Conservation (phyloP, 2,888 invertebrate genomes). For the Cheilosia grossa region DNA sequence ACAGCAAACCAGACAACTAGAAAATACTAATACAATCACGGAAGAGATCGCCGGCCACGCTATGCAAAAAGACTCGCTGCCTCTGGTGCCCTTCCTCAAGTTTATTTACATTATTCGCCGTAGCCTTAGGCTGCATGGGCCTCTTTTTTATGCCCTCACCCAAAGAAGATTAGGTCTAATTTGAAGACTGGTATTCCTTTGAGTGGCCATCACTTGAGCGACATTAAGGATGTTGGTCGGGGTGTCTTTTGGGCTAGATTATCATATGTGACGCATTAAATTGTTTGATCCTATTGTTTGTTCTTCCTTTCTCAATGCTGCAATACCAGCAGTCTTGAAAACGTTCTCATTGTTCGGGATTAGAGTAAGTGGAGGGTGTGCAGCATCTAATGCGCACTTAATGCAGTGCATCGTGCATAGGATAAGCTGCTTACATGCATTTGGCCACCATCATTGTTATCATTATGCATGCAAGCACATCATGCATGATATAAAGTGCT, state of each 20-base stretch:
- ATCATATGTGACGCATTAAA: slow-evolving; percentile 39
- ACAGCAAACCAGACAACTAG: slow-evolving; percentile 44
- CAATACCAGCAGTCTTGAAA: slow-evolving; percentile 17
- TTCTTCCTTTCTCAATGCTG: slow-evolving; percentile 8
- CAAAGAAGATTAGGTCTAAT: slow-evolving; percentile 51
- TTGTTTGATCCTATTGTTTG: slow-evolving; percentile 41
- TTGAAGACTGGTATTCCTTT: slow-evolving; percentile 41
- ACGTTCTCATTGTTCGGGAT: slow-evolving; percentile 17
- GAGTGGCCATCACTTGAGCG: slow-evolving; percentile 15
- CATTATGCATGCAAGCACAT: slow-evolving; percentile 56
- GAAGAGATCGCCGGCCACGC: slow-evolving; percentile 44
- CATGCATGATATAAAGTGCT: slow-evolving; percentile 32
- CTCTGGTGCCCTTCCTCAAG: slow-evolving; percentile 4
- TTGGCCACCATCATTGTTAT: slow-evolving; percentile 41
- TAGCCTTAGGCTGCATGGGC: background rate
- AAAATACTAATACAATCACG: slow-evolving; percentile 69
- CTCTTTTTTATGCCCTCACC: background rate
- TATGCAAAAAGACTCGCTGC: slow-evolving; percentile 40
- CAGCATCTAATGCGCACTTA: slow-evolving; percentile 14
- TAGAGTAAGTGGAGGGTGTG: background rate
- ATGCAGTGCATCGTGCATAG: slow-evolving; percentile 18
- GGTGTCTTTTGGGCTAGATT: slow-evolving; percentile 24
- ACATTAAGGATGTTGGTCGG: slow-evolving; percentile 20
- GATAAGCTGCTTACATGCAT: slow-evolving; percentile 29
- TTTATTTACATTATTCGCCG: slow-evolving; percentile 5